Base-by-base conservation (phyloP, 2,113 vertebrate genomes). In the Platysteira castanea region DNA sequence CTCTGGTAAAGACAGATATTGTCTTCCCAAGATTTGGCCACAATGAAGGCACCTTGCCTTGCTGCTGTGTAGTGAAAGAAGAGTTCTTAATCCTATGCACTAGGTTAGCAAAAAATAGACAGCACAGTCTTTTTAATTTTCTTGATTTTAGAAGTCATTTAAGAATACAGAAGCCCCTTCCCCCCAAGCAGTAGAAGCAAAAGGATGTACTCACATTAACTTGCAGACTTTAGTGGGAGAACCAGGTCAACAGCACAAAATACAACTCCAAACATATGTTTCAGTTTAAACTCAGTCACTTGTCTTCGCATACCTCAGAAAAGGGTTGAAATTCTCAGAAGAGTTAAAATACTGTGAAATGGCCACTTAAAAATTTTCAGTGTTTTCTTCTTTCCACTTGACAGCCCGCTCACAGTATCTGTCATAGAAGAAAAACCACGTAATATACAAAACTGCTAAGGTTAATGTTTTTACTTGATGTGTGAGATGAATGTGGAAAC, bases 361-460 rank as follows among this genome's bases (percentile, higher is more conserved):
- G 7, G 18, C 3, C 1, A 4, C 24, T 35, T 33, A 35, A 47
- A 68, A 59, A 5, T 33, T 63, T 82, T 82, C 54, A 76, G 11
- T 64, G 63, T 84, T 90, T 77, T 83, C 46, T 84, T 76, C 79
- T 78, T 79, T 90, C 44, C 20, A 21, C 54, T 68, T 93, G 54
- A 47, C 82, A 69, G 63, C 50, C 30, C 2, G 19, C 39, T 50
- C 35, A 78, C n/a, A 11, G 18, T 59, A 92, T 35, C 57, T 73
- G 83, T 81, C 53, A 84, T 10, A 18, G 76, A 92, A 78, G 15
- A 8, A 93, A 69, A 83, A 70, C 2, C 30, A 77, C 3, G 1
- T 52, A 56, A 70, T 5, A 19, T 12, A 28, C 14, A 75, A 39
- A 74, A n/a, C 15, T 5, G 12, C 39, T 47, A 44, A 75, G 44